A percentile compares a stretch with the other conserved stretches of the same genome.
These are phyloP conservation scores for Ectropis grisescens DNA, from an alignment of 1,140 invertebrate genomes.

Conservation along the genomic window DNA sequence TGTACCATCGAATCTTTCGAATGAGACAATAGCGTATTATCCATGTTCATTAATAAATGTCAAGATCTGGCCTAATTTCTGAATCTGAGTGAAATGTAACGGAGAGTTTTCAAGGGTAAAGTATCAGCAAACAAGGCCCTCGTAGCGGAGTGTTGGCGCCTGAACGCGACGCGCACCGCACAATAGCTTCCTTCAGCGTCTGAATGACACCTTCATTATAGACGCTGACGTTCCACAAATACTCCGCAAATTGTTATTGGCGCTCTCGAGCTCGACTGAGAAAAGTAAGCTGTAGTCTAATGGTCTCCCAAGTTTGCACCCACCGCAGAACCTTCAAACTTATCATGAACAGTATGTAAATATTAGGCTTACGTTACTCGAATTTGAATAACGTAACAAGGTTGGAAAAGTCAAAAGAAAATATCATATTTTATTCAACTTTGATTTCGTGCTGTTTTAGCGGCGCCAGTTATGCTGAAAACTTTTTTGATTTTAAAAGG, in stretches of 20 bases:
- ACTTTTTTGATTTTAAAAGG: too few species aligned
- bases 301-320: slow-evolving; percentile 5
- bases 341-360: slow-evolving; percentile 8
- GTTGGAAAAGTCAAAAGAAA: too few species aligned
- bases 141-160: slow-evolving; percentile 7
- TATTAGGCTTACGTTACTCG: slow-evolving; percentile 6
- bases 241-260: slow-evolving; percentile 22
- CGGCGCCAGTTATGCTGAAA: too few species aligned
- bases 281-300: slow-evolving; percentile 10
- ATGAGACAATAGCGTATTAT: slow-evolving; percentile 12
- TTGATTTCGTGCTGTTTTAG: too few species aligned
- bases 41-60: slow-evolving; percentile 23
- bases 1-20: slow-evolving; percentile 9
- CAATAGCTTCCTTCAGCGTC: slow-evolving; percentile 27
- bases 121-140: slow-evolving; percentile 14
- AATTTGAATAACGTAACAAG: too few species aligned
- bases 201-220: slow-evolving; percentile 47
- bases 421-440: too few species aligned
- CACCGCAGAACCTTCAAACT: slow-evolving; percentile 1
- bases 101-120: slow-evolving; percentile 16
- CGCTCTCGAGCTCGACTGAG: slow-evolving; percentile 8
- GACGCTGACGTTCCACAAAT: slow-evolving; percentile 34
- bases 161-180: slow-evolving; percentile 20
- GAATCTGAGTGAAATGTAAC: slow-evolving; percentile 6
- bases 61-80: slow-evolving; percentile 13